Evolutionary conservation across 2,797 vertebrate genomes (phyloP).

Genomic region (Benthosema pterotum): DNA sequence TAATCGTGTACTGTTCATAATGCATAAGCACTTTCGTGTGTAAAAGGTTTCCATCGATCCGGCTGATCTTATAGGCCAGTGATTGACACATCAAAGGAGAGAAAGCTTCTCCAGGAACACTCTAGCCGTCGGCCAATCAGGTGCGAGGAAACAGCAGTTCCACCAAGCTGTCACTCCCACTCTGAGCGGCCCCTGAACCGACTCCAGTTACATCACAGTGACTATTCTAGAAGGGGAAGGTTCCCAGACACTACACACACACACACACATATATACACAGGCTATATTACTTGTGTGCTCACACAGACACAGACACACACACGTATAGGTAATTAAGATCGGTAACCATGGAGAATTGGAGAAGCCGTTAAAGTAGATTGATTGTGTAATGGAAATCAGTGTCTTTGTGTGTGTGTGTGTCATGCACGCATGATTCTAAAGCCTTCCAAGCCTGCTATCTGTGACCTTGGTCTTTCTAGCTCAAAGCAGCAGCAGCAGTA

Average conservation of each 20-base stretch:
- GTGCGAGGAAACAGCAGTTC: constrained; percentile 56
- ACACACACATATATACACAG: not conserved
- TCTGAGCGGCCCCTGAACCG: constrained; percentile 53
- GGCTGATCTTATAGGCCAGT: constrained; percentile 67
- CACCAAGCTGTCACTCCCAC: constrained; percentile 46
- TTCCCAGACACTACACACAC: constrained; percentile 52
- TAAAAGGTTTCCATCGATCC: constrained; percentile 70
- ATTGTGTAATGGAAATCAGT: constrained; percentile 23
- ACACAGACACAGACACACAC: constrained; percentile 6
- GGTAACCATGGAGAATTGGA: constrained; percentile 72
- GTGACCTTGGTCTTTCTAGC: constrained; percentile 22
- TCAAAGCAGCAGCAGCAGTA: constrained; percentile 25
- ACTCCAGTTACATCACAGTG: constrained; percentile 69
- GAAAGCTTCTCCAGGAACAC: constrained; percentile 46
- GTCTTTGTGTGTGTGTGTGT: constrained; percentile 13
- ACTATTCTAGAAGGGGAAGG: constrained; percentile 65
- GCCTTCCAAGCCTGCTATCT: constrained; percentile 34
- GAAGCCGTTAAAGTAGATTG: constrained; percentile 60
- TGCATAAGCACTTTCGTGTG: constrained; percentile 59
- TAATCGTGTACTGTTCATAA: constrained; percentile 31
- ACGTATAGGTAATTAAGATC: constrained; percentile 64
- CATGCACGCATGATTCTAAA: constrained; percentile 8
- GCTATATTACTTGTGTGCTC: too few relatives aligned
- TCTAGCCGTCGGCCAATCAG: constrained; percentile 61
- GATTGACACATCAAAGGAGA: constrained; percentile 67